Evolutionary conservation across 35 echinoderm and acorn worm genomes (phyloP), one percentile per base, ranked within the genome.

Genomic region (Acanthaster planci): DNA sequence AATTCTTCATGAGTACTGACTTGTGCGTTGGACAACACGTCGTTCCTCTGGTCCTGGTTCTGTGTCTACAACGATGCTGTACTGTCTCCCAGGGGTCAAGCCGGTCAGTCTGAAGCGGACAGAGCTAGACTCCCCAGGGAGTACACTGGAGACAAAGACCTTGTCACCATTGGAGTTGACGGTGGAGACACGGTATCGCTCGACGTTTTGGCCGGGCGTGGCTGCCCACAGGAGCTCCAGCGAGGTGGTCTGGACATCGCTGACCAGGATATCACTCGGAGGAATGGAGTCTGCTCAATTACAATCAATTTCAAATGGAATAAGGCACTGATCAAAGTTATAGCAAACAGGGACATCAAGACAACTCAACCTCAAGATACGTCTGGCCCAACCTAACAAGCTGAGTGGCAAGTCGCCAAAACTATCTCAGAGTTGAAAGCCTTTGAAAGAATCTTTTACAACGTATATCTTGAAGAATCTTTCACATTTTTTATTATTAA

Each of bases 1-100:
- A 47, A n/a, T n/a, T n/a, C n/a, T n/a, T 47, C 12, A 47, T 47
- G 8, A 68, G 1, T 2, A 72, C 64, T 72, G 4, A 72, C 64
- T 72, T 72, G 64, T 72, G 22, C 64, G 23, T 72, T 72, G 64
- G 21, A 72, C 64, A 29, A 72, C 64, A 35, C 1, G 0, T 31
- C 26, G 64, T 34, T 72, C 64, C 21, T 1, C 59, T 14, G 64
- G 23, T 30, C 7, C 64, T 14, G 64, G 64, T 7, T 10, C 30
- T 14, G 64, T 36, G 23, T 35, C 64, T 26, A 72, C 64, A 21
- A 26, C 21, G 54, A 87, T 79, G 15, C 68, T 87, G 57, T 89
- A 89, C 7, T 82, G 55, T 21, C 68, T 32, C 14, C 86, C 86
- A 37, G 86, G 77, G 1, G 15, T 40, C 5, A 89, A 56, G 10